Conservation (phyloP, 2,113 vertebrate genomes). For the Gambusia holbrooki region DNA sequence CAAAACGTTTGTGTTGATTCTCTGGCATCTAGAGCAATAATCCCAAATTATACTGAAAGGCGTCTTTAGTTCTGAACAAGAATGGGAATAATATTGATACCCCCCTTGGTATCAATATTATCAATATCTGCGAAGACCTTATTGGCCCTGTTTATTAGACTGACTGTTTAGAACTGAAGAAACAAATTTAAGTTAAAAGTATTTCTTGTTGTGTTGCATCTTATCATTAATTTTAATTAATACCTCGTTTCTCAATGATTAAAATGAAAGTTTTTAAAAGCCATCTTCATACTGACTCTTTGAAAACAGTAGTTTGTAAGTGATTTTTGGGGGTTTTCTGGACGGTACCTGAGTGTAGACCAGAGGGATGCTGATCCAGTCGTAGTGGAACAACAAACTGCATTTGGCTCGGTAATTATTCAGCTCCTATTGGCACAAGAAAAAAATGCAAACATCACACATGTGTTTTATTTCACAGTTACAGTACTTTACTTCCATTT, state of each 20-base stretch:
- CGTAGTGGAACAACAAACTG: constrained; percentile 90
- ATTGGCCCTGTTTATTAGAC: too few relatives aligned
- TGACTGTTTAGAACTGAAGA: not conserved
- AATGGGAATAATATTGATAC: too few relatives aligned
- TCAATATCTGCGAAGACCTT: too few relatives aligned
- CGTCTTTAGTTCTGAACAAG: too few relatives aligned
- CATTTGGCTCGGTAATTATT: constrained; percentile 89
- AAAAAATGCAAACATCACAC: constrained; percentile 7
- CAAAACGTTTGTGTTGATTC: too few relatives aligned
- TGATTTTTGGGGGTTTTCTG: not conserved
- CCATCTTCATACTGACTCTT: not conserved
- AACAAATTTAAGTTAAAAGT: not conserved
- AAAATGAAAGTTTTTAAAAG: not conserved
- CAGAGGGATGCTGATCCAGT: constrained; percentile 93
- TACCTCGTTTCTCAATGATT: not conserved
- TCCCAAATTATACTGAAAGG: too few relatives aligned
- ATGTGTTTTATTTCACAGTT: not conserved
- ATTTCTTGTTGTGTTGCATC: not conserved
- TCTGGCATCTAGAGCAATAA: too few relatives aligned
- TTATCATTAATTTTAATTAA: not conserved
- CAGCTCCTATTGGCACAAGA: constrained; percentile 81
- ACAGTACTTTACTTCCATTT: not conserved
- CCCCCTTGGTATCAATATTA: too few relatives aligned
- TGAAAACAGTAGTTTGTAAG: not conserved
- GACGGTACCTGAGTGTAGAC: constrained; percentile 87